Conservation (phyloP, 2,113 vertebrate genomes). For the Malurus elegans region DNA sequence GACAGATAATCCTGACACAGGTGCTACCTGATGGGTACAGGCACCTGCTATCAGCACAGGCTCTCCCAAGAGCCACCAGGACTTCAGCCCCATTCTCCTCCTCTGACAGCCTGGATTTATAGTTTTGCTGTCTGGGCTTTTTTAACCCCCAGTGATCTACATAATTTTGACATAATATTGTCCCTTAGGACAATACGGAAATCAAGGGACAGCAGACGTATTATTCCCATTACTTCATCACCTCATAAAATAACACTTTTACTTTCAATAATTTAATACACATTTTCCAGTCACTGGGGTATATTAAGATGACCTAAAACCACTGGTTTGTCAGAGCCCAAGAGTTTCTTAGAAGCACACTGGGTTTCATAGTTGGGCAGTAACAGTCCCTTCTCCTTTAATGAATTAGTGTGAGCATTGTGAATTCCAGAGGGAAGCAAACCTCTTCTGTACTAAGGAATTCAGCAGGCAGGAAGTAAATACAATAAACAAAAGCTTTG, state of each 20-base stretch:
- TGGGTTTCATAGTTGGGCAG: background rate
- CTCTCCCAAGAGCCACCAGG: background rate
- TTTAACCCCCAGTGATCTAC: background rate
- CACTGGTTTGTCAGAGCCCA: background rate
- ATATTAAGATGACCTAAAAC: background rate
- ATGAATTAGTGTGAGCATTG: background rate
- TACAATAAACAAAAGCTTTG: background rate
- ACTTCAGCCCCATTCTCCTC: background rate
- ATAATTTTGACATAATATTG: background rate
- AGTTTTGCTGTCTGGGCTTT: background rate
- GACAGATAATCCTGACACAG: background rate
- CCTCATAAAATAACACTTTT: background rate
- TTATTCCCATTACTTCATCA: background rate
- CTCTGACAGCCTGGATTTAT: background rate
- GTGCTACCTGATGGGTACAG: background rate
- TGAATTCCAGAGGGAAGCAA: constrained; percentile 21
- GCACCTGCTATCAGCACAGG: background rate
- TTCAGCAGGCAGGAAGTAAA: background rate
- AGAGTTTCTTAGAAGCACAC: background rate
- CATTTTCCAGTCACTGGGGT: background rate
- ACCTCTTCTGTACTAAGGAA: background rate
- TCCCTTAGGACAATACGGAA: background rate
- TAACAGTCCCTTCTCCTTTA: background rate
- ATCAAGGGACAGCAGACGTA: accelerated
- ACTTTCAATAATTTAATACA: background rate